Evolutionary conservation across 2,797 vertebrate species (phyloP).

Genomic region (Gambusia yucatana): DNA sequence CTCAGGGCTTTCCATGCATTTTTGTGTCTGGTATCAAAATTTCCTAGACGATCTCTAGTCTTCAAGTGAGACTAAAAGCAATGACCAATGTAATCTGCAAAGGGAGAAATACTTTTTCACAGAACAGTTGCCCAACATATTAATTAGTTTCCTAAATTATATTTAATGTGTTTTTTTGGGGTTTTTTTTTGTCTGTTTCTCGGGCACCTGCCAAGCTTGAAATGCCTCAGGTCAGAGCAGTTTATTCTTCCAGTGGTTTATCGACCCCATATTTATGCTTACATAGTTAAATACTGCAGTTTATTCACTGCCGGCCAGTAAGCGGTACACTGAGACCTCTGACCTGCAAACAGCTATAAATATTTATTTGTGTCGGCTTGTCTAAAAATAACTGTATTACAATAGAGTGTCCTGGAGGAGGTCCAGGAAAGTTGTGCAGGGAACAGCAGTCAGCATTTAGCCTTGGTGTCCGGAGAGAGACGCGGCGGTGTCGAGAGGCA

Average conservation of each 20-base stretch:
- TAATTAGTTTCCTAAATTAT: not conserved
- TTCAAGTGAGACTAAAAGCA: not conserved
- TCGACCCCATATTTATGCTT: slow-evolving; percentile 59
- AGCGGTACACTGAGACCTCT: slow-evolving; percentile 65
- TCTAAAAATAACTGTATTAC: slow-evolving; percentile 82
- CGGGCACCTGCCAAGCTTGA: slow-evolving; percentile 25
- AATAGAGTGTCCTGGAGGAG: slow-evolving; percentile 72
- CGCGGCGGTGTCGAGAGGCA: slow-evolving; percentile 66
- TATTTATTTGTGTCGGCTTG: slow-evolving; percentile 79
- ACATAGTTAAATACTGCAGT: slow-evolving; percentile 49
- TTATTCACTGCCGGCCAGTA: slow-evolving; percentile 53
- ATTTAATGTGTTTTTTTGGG: not conserved
- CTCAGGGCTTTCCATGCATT: not conserved
- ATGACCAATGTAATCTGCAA: not conserved
- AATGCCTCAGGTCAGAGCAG: slow-evolving; percentile 35
- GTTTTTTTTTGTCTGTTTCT: slow-evolving; percentile 25
- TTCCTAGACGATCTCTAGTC: not conserved
- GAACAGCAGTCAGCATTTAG: slow-evolving; percentile 74
- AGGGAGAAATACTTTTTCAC: not conserved
- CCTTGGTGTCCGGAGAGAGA: slow-evolving; percentile 65
- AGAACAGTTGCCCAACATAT: not conserved
- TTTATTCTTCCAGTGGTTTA: slow-evolving; percentile 35
- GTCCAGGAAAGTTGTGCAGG: slow-evolving; percentile 67
- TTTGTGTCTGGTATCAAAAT: not conserved
- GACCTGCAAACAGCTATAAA: slow-evolving; percentile 80